phyloP scores from a whole-genome alignment of 1,140 invertebrate species.

The Melanaphis sacchari region DNA sequence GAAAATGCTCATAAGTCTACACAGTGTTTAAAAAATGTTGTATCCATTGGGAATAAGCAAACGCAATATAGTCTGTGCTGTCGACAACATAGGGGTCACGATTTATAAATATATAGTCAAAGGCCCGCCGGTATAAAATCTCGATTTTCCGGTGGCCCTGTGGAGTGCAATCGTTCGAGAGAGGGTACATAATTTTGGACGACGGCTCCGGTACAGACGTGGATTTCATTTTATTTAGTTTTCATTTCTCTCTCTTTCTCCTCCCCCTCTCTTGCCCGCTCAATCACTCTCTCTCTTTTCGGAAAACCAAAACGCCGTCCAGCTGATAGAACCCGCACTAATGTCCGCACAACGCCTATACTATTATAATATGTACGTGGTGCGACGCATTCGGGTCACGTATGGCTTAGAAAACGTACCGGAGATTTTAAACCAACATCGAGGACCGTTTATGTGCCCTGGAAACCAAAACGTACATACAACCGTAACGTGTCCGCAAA shows the following conservation, averaged over 20 bases:
- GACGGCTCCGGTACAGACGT: neutral
- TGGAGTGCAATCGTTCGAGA: neutral
- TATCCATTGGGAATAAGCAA: neutral
- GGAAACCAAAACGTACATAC: neutral
- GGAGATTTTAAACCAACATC: neutral
- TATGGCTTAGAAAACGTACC: constrained; percentile 13
- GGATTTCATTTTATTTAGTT: constrained; percentile 12
- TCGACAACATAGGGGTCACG: neutral
- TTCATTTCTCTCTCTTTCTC: neutral
- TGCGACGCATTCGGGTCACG: constrained; percentile 10
- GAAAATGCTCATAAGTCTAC: neutral
- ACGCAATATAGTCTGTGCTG: neutral
- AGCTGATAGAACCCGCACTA: constrained; percentile 8
- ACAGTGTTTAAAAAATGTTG: neutral
- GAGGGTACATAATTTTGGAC: neutral
- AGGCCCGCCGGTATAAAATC: neutral
- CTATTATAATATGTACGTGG: constrained; percentile 5
- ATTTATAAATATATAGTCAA: constrained; percentile 6
- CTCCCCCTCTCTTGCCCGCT: too few species aligned
- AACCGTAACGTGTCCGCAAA: neutral
- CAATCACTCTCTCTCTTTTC: neutral
- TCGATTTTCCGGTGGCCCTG: neutral
- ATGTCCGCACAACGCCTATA: neutral
- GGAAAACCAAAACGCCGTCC: neutral
- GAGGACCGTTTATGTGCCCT: neutral